A percentile compares a stretch with the other conserved stretches of the same genome.
Evolutionary conservation across 2,888 invertebrate genomes (phyloP).

Genomic region (Lasiommata megera): DNA sequence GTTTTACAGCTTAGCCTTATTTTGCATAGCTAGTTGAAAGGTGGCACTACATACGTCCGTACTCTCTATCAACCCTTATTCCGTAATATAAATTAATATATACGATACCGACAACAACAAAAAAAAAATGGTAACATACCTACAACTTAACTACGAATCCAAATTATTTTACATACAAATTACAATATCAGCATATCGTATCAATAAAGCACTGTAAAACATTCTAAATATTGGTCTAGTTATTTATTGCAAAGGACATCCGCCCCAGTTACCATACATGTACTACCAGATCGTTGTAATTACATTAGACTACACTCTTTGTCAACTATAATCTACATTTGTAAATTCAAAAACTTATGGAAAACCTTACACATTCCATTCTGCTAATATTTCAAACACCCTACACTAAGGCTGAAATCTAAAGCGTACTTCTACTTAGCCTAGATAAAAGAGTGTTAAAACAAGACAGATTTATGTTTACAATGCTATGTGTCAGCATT

Average conservation of each 20-base stretch:
- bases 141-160: slow-evolving; percentile 65
- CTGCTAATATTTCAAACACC: neutral
- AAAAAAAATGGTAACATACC: slow-evolving; percentile 67
- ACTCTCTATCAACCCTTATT: slow-evolving; percentile 23
- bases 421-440: too few species aligned
- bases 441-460: too few species aligned
- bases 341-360: slow-evolving; percentile 12
- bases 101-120: slow-evolving; percentile 56
- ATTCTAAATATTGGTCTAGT: slow-evolving; percentile 80
- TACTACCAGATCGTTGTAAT: slow-evolving; percentile 62
- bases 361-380: slow-evolving; percentile 15
- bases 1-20: neutral
- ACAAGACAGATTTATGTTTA: too few species aligned
- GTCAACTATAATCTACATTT: slow-evolving; percentile 24
- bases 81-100: slow-evolving; percentile 66
- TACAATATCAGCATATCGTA: slow-evolving; percentile 71
- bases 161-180: slow-evolving; percentile 60
- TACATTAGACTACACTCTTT: slow-evolving; percentile 37
- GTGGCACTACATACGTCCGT: neutral
- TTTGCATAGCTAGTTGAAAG: neutral
- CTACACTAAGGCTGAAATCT: too few species aligned
- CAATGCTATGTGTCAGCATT: too few species aligned
- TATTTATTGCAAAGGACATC: slow-evolving; percentile 69
- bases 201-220: slow-evolving; percentile 74
- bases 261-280: slow-evolving; percentile 48